Conservation (phyloP, 2,797 vertebrate species). For the Linurgus olivaceus region DNA sequence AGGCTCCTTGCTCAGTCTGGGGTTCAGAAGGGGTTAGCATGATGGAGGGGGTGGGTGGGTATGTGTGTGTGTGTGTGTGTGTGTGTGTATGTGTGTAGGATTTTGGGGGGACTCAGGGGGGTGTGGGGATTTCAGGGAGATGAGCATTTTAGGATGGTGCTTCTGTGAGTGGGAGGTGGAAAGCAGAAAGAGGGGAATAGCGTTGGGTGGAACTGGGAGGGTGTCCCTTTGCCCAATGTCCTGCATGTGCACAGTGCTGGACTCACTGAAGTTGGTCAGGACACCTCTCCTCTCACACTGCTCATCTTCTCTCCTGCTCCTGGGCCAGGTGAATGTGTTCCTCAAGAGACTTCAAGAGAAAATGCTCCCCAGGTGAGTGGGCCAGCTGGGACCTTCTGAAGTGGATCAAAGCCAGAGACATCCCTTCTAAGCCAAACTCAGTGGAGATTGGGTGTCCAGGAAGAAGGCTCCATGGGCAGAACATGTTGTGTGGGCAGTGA, state of each 20-base stretch:
- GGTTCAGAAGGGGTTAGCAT: background rate
- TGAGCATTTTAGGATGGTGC: background rate
- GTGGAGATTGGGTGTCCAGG: background rate
- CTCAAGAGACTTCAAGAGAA: constrained; percentile 68
- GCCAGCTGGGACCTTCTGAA: background rate
- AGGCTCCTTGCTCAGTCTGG: background rate
- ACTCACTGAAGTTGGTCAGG: background rate
- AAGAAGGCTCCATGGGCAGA: background rate
- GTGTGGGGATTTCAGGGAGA: background rate
- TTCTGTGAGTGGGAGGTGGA: background rate
- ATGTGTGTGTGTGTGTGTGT: too few species aligned
- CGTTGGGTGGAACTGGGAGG: accelerated
- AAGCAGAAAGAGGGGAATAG: background rate
- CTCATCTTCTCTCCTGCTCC: background rate
- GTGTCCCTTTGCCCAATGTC: background rate
- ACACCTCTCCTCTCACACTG: background rate
- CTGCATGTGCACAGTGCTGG: background rate
- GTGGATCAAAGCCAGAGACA: background rate
- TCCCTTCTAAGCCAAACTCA: background rate
- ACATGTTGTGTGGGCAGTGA: background rate
- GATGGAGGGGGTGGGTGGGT: background rate
- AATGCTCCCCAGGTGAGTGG: constrained; percentile 66
- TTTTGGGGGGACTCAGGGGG: background rate
- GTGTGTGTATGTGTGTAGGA: background rate
- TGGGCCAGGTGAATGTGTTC: constrained; percentile 85